phyloP scores from a whole-genome alignment of 2,113 vertebrate genomes.

The Raja brachyura region DNA sequence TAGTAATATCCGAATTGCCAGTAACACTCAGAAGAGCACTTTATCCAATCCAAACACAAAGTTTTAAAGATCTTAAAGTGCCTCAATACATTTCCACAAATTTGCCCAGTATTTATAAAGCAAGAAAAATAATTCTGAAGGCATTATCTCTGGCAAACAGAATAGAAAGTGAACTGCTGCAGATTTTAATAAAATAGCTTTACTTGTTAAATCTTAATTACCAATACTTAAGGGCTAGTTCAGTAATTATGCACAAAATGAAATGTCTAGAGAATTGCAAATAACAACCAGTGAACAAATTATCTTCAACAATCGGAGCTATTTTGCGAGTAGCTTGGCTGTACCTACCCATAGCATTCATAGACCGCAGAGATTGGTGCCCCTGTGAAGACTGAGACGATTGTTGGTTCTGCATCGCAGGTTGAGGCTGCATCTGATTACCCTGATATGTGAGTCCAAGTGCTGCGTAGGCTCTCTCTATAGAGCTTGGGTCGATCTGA shows the following conservation, averaged over 20 bases:
- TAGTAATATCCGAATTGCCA: not conserved
- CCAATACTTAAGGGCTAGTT: not conserved
- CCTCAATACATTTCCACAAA: not conserved
- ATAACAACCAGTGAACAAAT: not conserved
- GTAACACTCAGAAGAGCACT: not conserved
- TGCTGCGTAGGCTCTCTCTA: slow-evolving; percentile 91
- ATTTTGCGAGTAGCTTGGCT: not conserved
- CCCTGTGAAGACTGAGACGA: slow-evolving; percentile 68
- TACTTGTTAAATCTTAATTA: not conserved
- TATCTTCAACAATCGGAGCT: not conserved
- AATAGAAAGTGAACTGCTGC: not conserved
- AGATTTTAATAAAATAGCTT: not conserved
- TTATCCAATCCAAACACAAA: not conserved
- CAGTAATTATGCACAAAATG: not conserved
- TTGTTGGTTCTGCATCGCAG: slow-evolving; percentile 65
- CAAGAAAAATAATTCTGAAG: not conserved
- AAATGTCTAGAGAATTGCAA: not conserved
- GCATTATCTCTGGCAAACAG: not conserved
- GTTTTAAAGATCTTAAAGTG: not conserved
- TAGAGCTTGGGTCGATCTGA: slow-evolving; percentile 96
- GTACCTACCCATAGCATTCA: slow-evolving; percentile 69
- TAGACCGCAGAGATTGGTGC: slow-evolving; percentile 72
- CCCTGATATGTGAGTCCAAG: slow-evolving; percentile 93
- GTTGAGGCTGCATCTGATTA: slow-evolving; percentile 78
- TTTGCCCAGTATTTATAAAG: not conserved